phyloP scores from a whole-genome alignment of 53 echinoderm and acorn worm genomes.

The Henricia sp. region DNA sequence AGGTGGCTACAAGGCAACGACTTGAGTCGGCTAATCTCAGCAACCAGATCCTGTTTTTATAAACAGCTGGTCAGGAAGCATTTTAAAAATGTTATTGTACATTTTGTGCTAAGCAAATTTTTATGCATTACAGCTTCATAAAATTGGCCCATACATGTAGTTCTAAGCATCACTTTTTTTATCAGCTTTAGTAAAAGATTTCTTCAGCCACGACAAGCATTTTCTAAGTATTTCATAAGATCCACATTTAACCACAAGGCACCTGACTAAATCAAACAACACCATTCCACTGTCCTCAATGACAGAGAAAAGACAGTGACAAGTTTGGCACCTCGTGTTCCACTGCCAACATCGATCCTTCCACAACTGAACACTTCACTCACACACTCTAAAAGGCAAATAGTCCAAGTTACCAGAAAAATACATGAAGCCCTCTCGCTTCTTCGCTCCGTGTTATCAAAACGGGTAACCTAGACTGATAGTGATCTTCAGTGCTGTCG shows the following conservation, averaged over 20 bases:
- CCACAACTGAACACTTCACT: not conserved
- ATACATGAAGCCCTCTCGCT: not conserved
- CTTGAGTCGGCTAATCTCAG: no score
- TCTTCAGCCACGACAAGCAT: no score
- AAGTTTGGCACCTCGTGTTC: not conserved
- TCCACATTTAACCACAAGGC: not conserved
- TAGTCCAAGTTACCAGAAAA: not conserved
- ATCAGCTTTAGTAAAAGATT: no score
- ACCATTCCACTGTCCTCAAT: not conserved
- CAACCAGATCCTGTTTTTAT: no score
- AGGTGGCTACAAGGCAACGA: no score
- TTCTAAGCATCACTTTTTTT: no score
- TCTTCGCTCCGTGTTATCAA: not conserved
- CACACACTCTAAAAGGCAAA: not conserved
- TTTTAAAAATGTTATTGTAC: no score
- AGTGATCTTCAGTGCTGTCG: not conserved
- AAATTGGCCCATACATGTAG: no score
- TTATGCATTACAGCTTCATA: no score
- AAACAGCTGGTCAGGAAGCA: no score
- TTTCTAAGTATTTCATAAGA: no score
- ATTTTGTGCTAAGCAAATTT: no score
- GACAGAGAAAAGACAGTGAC: not conserved
- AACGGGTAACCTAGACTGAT: not conserved
- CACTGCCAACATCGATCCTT: not conserved
- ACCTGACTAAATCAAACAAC: not conserved